Evolutionary conservation across 1,140 invertebrate genomes (phyloP).

Genomic region (Mizuhopecten yessoensis): DNA sequence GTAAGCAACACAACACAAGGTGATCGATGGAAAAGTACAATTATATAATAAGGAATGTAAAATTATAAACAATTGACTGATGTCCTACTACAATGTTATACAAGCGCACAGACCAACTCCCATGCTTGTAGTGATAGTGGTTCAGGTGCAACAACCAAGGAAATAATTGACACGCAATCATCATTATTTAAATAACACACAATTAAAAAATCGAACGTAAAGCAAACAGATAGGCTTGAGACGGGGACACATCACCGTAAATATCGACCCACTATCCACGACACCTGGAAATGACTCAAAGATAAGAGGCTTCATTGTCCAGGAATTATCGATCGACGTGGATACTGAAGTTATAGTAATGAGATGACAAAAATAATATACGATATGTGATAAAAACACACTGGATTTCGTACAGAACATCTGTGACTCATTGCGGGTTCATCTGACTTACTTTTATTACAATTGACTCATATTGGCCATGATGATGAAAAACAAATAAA

Average conservation of each 20-base stretch:
- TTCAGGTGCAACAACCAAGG: background rate
- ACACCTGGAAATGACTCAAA: slow-evolving; percentile 35
- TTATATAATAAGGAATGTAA: no score
- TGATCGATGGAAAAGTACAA: no score
- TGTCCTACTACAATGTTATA: no score
- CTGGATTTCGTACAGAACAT: background rate
- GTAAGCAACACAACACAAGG: no score
- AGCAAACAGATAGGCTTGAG: background rate
- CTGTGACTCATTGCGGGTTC: background rate
- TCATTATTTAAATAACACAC: background rate
- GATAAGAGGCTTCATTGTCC: background rate
- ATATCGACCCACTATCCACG: background rate
- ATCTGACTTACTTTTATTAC: background rate
- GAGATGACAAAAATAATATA: background rate
- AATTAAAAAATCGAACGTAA: slow-evolving; percentile 14
- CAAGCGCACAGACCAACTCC: no score
- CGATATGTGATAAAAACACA: background rate
- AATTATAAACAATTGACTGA: no score
- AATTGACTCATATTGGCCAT: background rate
- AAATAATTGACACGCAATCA: background rate
- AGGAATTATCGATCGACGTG: background rate
- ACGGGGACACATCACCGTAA: background rate
- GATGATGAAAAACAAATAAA: background rate
- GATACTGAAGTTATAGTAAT: background rate
- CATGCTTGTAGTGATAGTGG: background rate